Base-by-base conservation (phyloP, 1,140 invertebrate species). In the Bicyclus anynana region DNA sequence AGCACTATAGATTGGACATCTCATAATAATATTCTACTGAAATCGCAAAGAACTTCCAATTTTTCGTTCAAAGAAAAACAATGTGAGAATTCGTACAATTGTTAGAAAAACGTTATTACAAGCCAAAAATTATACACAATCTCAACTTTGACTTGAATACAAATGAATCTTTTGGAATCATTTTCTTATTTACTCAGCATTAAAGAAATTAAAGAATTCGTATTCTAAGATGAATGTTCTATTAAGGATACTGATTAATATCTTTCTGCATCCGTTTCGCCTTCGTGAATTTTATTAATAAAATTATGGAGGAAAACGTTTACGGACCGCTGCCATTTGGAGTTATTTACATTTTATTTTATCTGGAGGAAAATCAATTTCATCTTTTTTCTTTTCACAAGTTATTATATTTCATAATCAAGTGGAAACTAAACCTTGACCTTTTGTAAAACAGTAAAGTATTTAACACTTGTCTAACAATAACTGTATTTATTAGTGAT, bases 241-340 rank as follows among this genome's bases (percentile, higher is more conserved):
- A 21, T 18, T 9, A 44, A 44, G 9, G 40, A 44, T 20, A n/a
- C 40, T n/a, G 40, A 47, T 47, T 47, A 26, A 27, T 47, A 47
- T 47, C 12, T 47, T 21, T 44, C 40, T 26, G 16, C 3, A 42
- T 47, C 21, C 20, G 17, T 47, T 26, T 26, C n/a, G 20, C 44
- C 44, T 47, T 26, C 20, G n/a, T 47, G 44, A 47, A 47, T 23
- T 44, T 44, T 38, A 44, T 21, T 44, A 26, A 47, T 26, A 14
- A 26, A 47, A 47, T 47, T 47, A 47, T 16, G 44, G 21, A 47
- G 44, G 44, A 27, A 47, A 47, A 27, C 44, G 21, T 47, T 47
- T 26, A 47, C 44, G 20, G 44, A 27, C 44, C n/a, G 23, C 44
- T 13, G 21, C 21, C 23, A 21, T 27, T 47, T 27, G 10, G 27